Evolutionary conservation across 2,797 vertebrate species (phyloP).

Genomic region (Onychomys arenicola): DNA sequence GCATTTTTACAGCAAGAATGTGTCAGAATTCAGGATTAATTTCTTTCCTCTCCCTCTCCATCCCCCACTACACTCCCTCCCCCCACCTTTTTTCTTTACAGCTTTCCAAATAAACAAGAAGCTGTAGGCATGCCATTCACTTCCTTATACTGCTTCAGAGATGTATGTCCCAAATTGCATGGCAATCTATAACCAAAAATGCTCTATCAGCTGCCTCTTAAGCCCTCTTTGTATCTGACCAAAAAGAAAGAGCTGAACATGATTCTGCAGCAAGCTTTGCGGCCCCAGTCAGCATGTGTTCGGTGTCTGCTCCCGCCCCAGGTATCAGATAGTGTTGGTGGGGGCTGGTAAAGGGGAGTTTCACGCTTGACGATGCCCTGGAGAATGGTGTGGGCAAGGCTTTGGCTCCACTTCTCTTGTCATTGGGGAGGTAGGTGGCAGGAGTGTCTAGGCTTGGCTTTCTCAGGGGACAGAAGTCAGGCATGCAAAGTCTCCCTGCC

Average conservation of each 20-base stretch:
- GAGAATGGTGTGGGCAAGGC: fast-evolving
- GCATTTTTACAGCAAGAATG: not conserved
- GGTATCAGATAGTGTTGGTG: fast-evolving
- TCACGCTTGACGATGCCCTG: fast-evolving
- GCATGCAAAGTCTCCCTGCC: not conserved
- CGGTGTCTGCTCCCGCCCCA: fast-evolving
- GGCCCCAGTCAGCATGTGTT: fast-evolving
- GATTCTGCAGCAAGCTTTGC: not conserved
- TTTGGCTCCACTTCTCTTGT: not conserved
- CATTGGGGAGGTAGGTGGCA: not conserved
- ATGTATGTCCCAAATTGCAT: not conserved
- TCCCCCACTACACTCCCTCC: too few relatives aligned
- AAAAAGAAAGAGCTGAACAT: not conserved
- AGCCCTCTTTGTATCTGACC: not conserved
- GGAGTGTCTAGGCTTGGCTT: not conserved
- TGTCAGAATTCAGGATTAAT: not conserved
- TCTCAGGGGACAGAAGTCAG: not conserved
- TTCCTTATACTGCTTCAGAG: not conserved
- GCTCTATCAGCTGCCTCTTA: not conserved
- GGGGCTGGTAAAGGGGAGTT: fast-evolving
- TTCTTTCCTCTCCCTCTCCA: not conserved
- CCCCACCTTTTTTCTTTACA: not conserved
- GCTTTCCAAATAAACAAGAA: constrained; percentile 18
- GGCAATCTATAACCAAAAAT: not conserved
- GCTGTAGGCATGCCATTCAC: not conserved